Evolutionary conservation across 2,888 invertebrate species (phyloP).

Genomic region (Xestia ashworthii): DNA sequence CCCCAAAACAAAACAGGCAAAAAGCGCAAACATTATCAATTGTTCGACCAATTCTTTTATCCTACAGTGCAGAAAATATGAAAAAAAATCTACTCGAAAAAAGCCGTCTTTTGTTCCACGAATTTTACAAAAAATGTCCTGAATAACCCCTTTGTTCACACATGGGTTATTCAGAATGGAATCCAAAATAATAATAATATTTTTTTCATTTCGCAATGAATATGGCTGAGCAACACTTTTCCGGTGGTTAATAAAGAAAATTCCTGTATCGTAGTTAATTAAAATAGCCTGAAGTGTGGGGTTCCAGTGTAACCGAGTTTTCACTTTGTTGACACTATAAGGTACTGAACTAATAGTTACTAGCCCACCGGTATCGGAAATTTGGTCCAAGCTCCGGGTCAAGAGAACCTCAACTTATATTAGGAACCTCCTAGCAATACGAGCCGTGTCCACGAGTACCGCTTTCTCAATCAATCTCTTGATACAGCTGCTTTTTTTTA

Average conservation of each 20-base stretch:
- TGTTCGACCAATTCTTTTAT: conserved; percentile 34
- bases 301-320: conserved; percentile 62
- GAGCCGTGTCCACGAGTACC: too few species aligned
- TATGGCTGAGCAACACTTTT: conserved; percentile 76
- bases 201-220: conserved; percentile 76
- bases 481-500: too few species aligned
- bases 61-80: conserved; percentile 19
- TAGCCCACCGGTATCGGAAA: too few species aligned
- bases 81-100: conserved; percentile 34
- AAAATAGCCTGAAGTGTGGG: conserved; percentile 76
- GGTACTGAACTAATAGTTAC: too few species aligned
- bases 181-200: conserved; percentile 60
- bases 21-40: conserved; percentile 30
- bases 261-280: conserved; percentile 84
- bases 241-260: conserved; percentile 81
- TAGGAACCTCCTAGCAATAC: too few species aligned
- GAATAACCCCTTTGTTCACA: conserved; percentile 46
- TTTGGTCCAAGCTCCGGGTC: too few species aligned
- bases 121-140: conserved; percentile 43
- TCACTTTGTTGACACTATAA: neutral
- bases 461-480: too few species aligned
- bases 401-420: too few species aligned
- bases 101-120: conserved; percentile 34
- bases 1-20: conserved; percentile 12
- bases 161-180: conserved; percentile 45